Percentiles rank a stretch among this genome's conserved stretches.
Conservation (phyloP, 2,113 vertebrate genomes). For the Oryctolagus cuniculus region mOryCun1.1 NC_091438.1:65918001-65918500, state of each 20-base stretch:
- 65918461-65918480: background rate
- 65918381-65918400: background rate
- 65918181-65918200: background rate
- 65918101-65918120: background rate
- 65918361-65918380: background rate
- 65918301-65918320: background rate
- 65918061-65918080: background rate
- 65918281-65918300: background rate
- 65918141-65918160: background rate
- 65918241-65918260: background rate
- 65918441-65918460: background rate
- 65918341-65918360: background rate
- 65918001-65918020: background rate
- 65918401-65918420: background rate
- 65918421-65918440: background rate
- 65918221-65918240: background rate
- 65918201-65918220: background rate
- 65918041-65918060: background rate
- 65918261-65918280: background rate
- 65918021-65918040: background rate
- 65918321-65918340: background rate
- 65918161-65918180: background rate
- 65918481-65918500: background rate
- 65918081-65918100: background rate
- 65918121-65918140: background rate